Base-by-base conservation (phyloP, 2,113 vertebrate genomes). In the Stomatorhinus ivindoensis region DNA sequence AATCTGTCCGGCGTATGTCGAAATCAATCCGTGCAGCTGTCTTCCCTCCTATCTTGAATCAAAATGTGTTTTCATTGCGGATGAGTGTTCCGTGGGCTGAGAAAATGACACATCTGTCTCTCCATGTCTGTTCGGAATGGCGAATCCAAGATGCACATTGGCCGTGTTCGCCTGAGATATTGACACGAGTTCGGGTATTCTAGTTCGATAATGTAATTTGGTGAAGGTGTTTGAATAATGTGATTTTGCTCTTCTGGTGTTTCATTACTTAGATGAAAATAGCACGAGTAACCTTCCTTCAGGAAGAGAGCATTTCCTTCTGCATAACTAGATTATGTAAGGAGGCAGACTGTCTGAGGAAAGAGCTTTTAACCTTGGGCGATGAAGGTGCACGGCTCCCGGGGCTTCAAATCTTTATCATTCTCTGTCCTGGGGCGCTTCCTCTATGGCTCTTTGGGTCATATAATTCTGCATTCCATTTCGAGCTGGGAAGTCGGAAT, bases 281-380 rank as follows among this genome's bases (percentile, higher is more conserved):
- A 80, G 58, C 61, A 50, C 73, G 13, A 69, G 21, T 80, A 80
- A 90, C 83, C 44, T 46, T 51, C 47, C 65, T 86, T 51, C 86
- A 55, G n/a, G 46, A 35, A 21, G 53, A 50, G 44, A 69, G 27
- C 27, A 53, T 90, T 80, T 76, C 50, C 15, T 80, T 31, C 89
- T 53, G 46, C 85, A 87, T 87, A 90, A 87, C 47, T 87, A 50
- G 89, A 87, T 87, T 89, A 87, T 73, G 61, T 90, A 87, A 44
- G 85, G 85, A 87, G 84, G 85, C 24, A 35, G 39, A 31, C 50
- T 90, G 58, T 87, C 42, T 84, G 48, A 31, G 89, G 88, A 87
- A 88, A 48, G 86, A n/a, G 76, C 73, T 65, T 90, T 88, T 88
- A 88, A 88, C 87, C 87, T 83, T 88, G 73, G 73, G 89, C 73